These are phyloP conservation scores for Pristionchus entomophagus DNA, from an alignment of 2,888 invertebrate species.

Conservation along the genomic window DNA sequence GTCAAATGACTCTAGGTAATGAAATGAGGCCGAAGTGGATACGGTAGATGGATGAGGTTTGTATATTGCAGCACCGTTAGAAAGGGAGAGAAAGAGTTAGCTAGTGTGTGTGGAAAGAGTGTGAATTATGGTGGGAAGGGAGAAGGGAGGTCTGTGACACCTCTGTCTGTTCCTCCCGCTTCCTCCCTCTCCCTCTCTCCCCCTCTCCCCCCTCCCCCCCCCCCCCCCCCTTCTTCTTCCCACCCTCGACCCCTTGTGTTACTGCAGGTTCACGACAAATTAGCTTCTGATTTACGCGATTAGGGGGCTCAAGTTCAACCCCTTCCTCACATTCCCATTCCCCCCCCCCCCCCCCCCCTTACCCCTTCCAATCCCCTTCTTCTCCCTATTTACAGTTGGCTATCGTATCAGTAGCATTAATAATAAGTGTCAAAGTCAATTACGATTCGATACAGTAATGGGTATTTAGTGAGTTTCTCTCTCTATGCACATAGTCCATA, in stretches of 20 bases:
- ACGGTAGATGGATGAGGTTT: conserved; percentile 24
- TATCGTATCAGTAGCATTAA: conserved; percentile 38
- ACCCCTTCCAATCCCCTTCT: not conserved
- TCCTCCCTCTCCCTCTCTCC: conserved; percentile 23
- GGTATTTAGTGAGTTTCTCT: conserved; percentile 41
- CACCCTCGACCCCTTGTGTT: conserved; percentile 38
- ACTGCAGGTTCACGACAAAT: conserved; percentile 44
- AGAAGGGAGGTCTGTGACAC: conserved; percentile 31
- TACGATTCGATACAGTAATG: conserved; percentile 39
- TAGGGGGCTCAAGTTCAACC: not conserved
- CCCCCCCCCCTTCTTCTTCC: not conserved
- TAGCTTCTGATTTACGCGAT: conserved; percentile 46
- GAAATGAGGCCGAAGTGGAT: conserved; percentile 32
- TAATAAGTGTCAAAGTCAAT: conserved; percentile 42
- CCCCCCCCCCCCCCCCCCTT: too few relatives aligned
- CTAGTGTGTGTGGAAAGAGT: conserved; percentile 3
- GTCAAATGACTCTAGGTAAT: conserved; percentile 40
- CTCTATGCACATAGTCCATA: conserved; percentile 11
- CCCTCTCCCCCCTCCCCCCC: conserved; percentile 40
- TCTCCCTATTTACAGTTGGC: conserved; percentile 23
- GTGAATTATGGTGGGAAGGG: conserved; percentile 37
- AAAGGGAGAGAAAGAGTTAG: not conserved
- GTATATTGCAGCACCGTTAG: not conserved
- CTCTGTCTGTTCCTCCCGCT: not conserved
- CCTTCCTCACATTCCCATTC: conserved; percentile 2